Percentiles rank a stretch among this genome's conserved stretches.
phyloP scores from a whole-genome alignment of 2,888 invertebrate genomes.

The Frankliniella fusca region DNA sequence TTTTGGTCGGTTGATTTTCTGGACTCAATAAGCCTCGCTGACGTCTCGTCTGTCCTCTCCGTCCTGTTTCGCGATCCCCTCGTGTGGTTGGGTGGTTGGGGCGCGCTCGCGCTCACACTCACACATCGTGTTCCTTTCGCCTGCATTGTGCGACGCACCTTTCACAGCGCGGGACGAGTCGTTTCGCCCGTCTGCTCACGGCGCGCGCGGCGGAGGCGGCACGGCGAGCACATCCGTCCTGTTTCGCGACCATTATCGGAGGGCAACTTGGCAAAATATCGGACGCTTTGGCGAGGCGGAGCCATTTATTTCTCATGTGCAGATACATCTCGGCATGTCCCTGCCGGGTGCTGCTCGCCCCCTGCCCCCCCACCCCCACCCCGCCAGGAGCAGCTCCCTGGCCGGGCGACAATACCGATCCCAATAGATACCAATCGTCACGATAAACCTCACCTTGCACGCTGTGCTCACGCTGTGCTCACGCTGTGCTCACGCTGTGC shows the following conservation, averaged over 20 bases:
- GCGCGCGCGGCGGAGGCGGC: too few species aligned
- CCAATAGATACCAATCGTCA: constrained; percentile 15
- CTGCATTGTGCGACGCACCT: neutral
- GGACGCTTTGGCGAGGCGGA: neutral
- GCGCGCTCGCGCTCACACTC: too few species aligned
- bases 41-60: too few species aligned
- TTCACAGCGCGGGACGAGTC: neutral
- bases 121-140: neutral
- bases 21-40: too few species aligned
- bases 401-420: constrained; percentile 14
- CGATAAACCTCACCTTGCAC: neutral
- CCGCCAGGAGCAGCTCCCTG: neutral
- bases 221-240: too few species aligned
- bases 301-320: neutral
- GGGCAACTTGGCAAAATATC: neutral
- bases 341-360: neutral
- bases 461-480: neutral
- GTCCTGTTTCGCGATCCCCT: too few species aligned
- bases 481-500: too few species aligned
- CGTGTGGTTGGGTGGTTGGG: too few species aligned
- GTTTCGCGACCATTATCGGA: too few species aligned
- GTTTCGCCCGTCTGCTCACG: neutral
- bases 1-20: too few species aligned
- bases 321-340: neutral
- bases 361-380: neutral